A percentile compares a stretch with the other conserved stretches of the same genome.
These are phyloP conservation scores for Martes martes DNA, from an alignment of 2,113 vertebrate species.

Conservation along the genomic window DNA sequence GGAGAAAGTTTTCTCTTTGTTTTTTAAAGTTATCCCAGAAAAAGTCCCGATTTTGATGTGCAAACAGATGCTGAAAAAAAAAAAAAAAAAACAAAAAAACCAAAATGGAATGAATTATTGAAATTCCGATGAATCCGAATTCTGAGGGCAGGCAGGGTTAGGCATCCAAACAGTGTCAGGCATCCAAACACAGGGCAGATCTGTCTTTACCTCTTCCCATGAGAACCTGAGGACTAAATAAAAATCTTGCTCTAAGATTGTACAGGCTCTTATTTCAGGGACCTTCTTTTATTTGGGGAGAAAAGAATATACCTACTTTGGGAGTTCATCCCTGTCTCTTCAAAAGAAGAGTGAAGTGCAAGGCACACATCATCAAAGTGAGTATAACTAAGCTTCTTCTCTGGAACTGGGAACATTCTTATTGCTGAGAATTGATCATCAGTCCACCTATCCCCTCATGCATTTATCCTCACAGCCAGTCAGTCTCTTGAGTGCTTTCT, in stretches of 20 bases:
- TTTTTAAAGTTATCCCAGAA: background rate
- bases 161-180: background rate
- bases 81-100: background rate
- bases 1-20: background rate
- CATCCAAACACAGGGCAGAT: background rate
- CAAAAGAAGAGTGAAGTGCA: background rate
- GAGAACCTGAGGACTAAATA: constrained; percentile 30
- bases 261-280: background rate
- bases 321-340: background rate
- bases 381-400: background rate
- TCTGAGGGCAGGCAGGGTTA: background rate
- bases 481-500: background rate
- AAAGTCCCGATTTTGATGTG: background rate
- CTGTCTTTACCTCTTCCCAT: background rate
- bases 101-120: background rate
- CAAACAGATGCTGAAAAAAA: background rate
- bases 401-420: background rate
- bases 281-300: background rate
- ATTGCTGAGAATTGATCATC: background rate
- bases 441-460: background rate
- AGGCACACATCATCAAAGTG: background rate
- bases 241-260: background rate
- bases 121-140: background rate
- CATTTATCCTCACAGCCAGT: background rate
- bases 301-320: background rate